Evolutionary conservation across 2,888 invertebrate genomes (phyloP), one percentile per base, ranked within the genome.

Genomic region (Dynastes hyllus): DNA sequence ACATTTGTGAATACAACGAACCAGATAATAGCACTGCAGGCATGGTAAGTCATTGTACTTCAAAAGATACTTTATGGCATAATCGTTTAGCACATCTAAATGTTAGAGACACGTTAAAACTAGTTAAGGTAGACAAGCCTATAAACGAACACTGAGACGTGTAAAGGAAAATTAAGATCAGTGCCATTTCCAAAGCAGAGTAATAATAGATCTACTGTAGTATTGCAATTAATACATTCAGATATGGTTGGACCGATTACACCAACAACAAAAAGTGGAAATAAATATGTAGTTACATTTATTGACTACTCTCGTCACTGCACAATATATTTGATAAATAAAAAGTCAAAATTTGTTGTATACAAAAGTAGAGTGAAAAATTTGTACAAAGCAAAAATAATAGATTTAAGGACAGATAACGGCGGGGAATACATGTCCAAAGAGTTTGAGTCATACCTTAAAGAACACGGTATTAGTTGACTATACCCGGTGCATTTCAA

Each of bases 231-330:
- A 22, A 22, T 22, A 22, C 22, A 22, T 22, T 22, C 22, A 22
- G 22, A 22, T 22, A 22, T 22, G 22, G 22, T 22, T 22, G 1
- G 22, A 22, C 22, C 22, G 22, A 22, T 22, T 22, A 22, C 22
- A 22, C 22, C 22, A 22, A 22, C 22, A 22, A 22, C 22, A 22
- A 22, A 22, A 50, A 29, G 66, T 11, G 66, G 76, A 40, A 45
- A 45, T 9, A 29, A 66, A 53, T 22, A 51, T 32, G 37, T 67
- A 37, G 50, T 77, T 51, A 77, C 77, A 6, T 50, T 76, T 13
- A 65, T 76, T 29, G 51, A 76, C 22, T 70, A 70, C 50, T 70
- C 51, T 5, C 40, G 51, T 27, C 50, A 51, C 16, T 27, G n/a
- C 6, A 40, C 5, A 6, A 29, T 45, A 11, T 51, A 29, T 22